Evolutionary conservation across 2,797 vertebrate genomes (phyloP).

Genomic region (Eurystomus glaucurus): DNA sequence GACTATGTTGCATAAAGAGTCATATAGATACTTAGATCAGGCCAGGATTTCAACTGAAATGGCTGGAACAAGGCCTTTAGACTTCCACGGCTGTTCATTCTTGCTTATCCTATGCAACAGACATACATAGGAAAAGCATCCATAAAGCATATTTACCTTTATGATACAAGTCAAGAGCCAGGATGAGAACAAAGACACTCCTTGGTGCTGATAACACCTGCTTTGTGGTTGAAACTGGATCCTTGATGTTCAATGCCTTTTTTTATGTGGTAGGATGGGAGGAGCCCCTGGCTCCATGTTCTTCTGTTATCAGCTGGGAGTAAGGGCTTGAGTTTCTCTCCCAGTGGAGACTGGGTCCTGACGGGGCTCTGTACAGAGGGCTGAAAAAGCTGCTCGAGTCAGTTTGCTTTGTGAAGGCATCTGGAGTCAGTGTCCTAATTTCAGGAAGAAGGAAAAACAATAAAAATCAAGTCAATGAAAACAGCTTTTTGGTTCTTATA

Average conservation of each 20-base stretch:
- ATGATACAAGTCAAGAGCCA: background rate
- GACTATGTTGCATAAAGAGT: background rate
- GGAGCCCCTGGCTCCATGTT: background rate
- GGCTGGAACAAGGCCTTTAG: background rate
- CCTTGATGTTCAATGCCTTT: background rate
- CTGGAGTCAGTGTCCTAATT: background rate
- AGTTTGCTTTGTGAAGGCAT: background rate
- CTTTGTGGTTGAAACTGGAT: slow-evolving; percentile 51
- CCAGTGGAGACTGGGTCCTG: background rate
- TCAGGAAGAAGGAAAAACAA: background rate
- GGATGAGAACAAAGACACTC: slow-evolving; percentile 42
- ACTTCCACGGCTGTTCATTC: background rate
- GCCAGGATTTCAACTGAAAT: background rate
- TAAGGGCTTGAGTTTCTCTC: background rate
- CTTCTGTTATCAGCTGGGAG: slow-evolving; percentile 7
- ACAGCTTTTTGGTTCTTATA: background rate
- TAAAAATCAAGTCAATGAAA: background rate
- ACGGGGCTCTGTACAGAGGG: background rate
- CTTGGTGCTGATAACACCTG: slow-evolving; percentile 28
- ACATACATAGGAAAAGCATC: background rate
- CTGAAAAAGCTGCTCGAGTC: background rate
- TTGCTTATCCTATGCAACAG: background rate
- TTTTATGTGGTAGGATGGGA: slow-evolving; percentile 34
- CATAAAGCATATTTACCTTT: background rate
- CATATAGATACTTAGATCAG: background rate